phyloP scores from a whole-genome alignment of 2,888 invertebrate genomes.

The Lasius platythorax region DNA sequence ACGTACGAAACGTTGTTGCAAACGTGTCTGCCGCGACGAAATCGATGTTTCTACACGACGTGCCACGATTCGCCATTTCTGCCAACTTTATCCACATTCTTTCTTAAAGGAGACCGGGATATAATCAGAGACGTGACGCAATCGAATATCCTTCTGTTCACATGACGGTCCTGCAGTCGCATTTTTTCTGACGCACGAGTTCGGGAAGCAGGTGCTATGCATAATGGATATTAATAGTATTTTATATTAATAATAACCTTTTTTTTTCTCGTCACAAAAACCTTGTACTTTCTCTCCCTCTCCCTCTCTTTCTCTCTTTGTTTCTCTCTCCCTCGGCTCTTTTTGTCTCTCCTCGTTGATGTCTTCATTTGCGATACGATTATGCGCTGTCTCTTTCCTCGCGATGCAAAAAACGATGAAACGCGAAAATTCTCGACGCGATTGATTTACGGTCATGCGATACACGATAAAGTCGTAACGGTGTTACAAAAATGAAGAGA shows the following conservation, averaged over 20 bases:
- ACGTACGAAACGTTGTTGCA: conserved; percentile 42
- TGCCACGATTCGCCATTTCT: conserved; percentile 5
- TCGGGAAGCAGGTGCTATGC: not conserved
- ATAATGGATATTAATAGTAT: conserved; percentile 21
- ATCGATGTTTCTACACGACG: conserved; percentile 19
- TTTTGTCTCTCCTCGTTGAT: conserved; percentile 63
- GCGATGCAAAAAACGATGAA: conserved; percentile 69
- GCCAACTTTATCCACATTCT: conserved; percentile 3
- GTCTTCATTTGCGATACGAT: conserved; percentile 73
- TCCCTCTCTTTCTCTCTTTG: not conserved
- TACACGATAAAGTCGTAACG: conserved; percentile 81
- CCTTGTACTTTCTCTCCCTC: not conserved
- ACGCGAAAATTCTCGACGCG: conserved; percentile 77
- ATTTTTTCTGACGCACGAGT: too few species aligned
- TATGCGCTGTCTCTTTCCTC: conserved; percentile 56
- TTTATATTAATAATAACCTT: not conserved
- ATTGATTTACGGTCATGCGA: conserved; percentile 80
- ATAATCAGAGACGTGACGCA: conserved; percentile 7
- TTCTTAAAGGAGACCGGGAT: not conserved
- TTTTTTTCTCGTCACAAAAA: not conserved
- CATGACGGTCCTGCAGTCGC: not conserved
- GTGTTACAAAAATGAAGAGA: conserved; percentile 83
- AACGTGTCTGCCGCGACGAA: conserved; percentile 42
- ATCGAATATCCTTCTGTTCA: conserved; percentile 1
- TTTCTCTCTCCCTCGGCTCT: not conserved